These are phyloP conservation scores for Enteromius trimaculatus DNA, from an alignment of 2,797 vertebrate species.

Conservation along the genomic window DNA sequence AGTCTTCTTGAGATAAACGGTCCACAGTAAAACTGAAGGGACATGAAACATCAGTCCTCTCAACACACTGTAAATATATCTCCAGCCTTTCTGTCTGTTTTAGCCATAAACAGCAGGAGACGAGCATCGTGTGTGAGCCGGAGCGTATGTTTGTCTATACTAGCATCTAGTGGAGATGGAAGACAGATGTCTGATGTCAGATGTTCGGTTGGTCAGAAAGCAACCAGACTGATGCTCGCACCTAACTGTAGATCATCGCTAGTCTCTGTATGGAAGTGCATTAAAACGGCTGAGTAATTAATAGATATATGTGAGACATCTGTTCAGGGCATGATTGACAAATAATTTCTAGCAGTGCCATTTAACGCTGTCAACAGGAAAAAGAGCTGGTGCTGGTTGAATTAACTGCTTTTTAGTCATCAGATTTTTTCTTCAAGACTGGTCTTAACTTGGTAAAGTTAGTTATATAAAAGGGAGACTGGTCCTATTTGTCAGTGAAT, in stretches of 20 bases:
- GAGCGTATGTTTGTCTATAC: conserved; percentile 49
- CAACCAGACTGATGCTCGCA: background rate
- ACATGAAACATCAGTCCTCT: conserved; percentile 23
- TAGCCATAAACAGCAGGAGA: conserved; percentile 47
- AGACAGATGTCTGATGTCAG: conserved; percentile 55
- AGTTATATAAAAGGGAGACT: background rate
- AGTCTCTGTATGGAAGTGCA: background rate
- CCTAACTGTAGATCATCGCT: background rate
- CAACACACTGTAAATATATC: conserved; percentile 41
- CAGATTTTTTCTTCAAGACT: background rate
- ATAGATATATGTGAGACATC: background rate
- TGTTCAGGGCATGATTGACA: background rate
- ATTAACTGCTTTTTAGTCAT: background rate
- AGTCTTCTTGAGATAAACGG: conserved; percentile 17
- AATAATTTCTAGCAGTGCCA: background rate
- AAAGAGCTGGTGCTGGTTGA: background rate
- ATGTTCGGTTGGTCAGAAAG: background rate
- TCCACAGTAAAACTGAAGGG: conserved; percentile 23
- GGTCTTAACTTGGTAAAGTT: background rate
- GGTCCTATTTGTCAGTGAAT: background rate
- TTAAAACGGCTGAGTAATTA: background rate
- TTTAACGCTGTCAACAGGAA: background rate
- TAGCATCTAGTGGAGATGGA: conserved; percentile 42
- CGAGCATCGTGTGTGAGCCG: conserved; percentile 22
- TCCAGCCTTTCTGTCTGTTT: conserved; percentile 41